phyloP scores from a whole-genome alignment of 2,797 vertebrate genomes.

The Diceros bicornis region DNA sequence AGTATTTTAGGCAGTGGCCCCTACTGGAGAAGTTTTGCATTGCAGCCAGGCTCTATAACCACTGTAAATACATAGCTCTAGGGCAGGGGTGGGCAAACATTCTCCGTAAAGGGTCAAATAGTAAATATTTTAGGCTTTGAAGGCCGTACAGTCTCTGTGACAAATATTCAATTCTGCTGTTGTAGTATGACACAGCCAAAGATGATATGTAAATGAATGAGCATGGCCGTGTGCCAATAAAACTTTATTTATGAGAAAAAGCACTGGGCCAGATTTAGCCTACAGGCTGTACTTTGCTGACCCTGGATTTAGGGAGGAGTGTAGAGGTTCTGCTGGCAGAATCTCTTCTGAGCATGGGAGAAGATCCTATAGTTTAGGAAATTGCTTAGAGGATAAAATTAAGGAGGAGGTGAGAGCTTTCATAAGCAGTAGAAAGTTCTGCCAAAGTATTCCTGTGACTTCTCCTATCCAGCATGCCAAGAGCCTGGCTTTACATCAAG shows the following conservation, averaged over 20 bases:
- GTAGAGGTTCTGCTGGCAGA: not conserved
- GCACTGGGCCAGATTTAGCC: not conserved
- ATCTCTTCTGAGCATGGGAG: not conserved
- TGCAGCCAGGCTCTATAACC: not conserved
- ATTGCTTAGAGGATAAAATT: not conserved
- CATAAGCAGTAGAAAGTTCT: not conserved
- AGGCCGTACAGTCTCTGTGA: not conserved
- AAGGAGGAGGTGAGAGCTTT: not conserved
- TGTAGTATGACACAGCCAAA: not conserved
- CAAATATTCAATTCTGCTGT: not conserved
- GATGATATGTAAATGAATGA: not conserved
- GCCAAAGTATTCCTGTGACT: not conserved
- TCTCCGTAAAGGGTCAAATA: not conserved
- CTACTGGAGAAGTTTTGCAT: not conserved
- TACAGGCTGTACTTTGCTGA: not conserved
- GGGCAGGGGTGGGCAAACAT: not conserved
- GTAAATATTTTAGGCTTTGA: not conserved
- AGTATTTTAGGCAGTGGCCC: not conserved
- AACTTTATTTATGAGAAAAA: constrained; percentile 49
- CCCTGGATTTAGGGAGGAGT: not conserved
- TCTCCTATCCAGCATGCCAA: not conserved
- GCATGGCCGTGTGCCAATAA: not conserved
- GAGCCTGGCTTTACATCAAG: not conserved
- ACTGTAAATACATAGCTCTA: not conserved
- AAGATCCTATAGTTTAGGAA: not conserved